Evolutionary conservation across 2,797 vertebrate species (phyloP).

Genomic region (Calcarius lapponicus): DNA sequence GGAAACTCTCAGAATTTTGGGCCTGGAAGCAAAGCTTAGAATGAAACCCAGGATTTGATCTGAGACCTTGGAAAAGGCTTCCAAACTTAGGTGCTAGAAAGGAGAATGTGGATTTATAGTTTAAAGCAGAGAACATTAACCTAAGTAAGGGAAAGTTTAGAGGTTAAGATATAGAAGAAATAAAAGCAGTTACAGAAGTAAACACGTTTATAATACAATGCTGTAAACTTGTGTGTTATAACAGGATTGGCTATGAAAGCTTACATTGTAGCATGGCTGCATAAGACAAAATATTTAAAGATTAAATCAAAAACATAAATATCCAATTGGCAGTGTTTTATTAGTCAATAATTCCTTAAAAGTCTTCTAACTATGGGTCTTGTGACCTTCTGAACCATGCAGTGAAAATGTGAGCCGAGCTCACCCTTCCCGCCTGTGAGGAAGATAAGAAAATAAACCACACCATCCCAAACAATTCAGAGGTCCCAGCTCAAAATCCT

Average conservation of each 20-base stretch:
- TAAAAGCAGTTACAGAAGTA: background rate
- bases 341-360: background rate
- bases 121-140: background rate
- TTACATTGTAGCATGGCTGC: background rate
- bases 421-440: background rate
- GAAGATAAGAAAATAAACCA: background rate
- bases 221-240: no score
- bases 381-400: background rate
- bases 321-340: background rate
- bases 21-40: background rate
- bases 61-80: background rate
- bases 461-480: background rate
- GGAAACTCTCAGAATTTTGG: background rate
- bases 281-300: background rate
- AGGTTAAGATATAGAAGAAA: background rate
- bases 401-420: background rate
- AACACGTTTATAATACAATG: background rate
- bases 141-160: background rate
- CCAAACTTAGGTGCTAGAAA: background rate
- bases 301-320: background rate
- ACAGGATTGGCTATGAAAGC: background rate
- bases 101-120: background rate
- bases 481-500: background rate
- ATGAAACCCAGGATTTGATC: background rate
- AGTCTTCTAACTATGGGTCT: background rate